These are phyloP conservation scores for Pristionchus maxplancki DNA, from an alignment of 2,888 invertebrate genomes.

Conservation along the genomic window DNA sequence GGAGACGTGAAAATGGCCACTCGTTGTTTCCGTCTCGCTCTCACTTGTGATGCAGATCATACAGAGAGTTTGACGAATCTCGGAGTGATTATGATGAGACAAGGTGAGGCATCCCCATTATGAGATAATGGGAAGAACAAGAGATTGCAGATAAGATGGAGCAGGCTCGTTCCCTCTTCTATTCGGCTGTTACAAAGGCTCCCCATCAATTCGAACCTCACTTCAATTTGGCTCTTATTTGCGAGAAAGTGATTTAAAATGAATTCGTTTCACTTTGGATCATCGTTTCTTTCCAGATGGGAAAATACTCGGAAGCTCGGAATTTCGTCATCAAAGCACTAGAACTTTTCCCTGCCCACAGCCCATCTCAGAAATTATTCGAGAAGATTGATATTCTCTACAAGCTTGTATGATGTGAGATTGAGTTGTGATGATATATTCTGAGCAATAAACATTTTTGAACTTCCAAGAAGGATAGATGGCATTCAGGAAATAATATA, in stretches of 20 bases:
- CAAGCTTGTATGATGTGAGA: conserved; percentile 40
- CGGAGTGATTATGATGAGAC: conserved; percentile 85
- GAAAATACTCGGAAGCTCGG: conserved; percentile 84
- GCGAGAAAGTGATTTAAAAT: conserved; percentile 81
- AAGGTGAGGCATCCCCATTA: conserved; percentile 77
- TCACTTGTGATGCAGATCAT: conserved; percentile 87
- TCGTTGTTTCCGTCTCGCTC: conserved; percentile 87
- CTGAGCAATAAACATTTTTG: too few relatives aligned
- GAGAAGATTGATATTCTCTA: conserved; percentile 55
- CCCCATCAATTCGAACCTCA: conserved; percentile 83
- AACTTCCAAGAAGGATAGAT: too few relatives aligned
- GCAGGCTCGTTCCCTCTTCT: conserved; percentile 85
- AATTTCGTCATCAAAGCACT: conserved; percentile 83
- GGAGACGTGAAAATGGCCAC: conserved; percentile 88
- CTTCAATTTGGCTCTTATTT: conserved; percentile 83
- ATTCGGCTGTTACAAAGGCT: conserved; percentile 81
- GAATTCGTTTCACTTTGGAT: too few relatives aligned
- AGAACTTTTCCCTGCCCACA: conserved; percentile 83
- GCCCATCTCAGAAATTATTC: conserved; percentile 80
- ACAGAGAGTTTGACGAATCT: conserved; percentile 91
- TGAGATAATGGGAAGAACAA: background rate
- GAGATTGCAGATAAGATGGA: conserved; percentile 62
- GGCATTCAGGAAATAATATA: too few relatives aligned
- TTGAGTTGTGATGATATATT: too few relatives aligned
- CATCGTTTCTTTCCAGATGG: conserved; percentile 82